Base-by-base conservation (phyloP, 1,140 invertebrate genomes). In the Drosophila orena region DNA sequence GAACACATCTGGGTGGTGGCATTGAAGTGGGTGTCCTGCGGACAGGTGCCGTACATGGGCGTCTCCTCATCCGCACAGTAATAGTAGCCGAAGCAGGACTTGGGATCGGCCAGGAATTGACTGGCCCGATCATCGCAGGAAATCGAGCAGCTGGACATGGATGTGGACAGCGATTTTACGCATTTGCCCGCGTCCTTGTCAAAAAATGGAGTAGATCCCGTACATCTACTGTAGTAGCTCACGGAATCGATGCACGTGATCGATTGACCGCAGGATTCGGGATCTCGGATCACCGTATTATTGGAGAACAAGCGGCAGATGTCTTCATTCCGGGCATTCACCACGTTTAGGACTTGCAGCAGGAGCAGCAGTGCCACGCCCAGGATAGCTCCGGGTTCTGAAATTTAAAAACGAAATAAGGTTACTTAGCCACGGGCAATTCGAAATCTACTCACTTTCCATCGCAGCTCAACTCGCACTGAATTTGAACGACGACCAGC, bases 31-130 rank as follows among this genome's bases (percentile, higher is more conserved):
- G 65, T 78, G 0, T 38, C 35, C 1, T 68, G 55, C 7, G 72
- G 60, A 46, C 90, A 91, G 3, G 20, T 60, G 50, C 90, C 85
- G 5, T 74, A 71, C 15, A 60, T 4, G 20, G 57, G 57, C 11
- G 66, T 72, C 22, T 71, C 40, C 30, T 75, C 46, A 11, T 64
- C 53, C 6, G 54, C 7, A 43, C 90, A 91, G 42, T 81, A 91
- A 10, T 84, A 91, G 30, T 79, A 88, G 14, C 84, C 88, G 5
- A 56, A 78, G 42, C 88, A 91, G 12, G 88, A 88, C 49, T 89
- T 84, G 1, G 81, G 88, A 61, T 91, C 88, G 5, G 55, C 50
- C 1, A 84, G 12, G n/a, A 78, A 91, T n/a, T 46, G 34, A 5
- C 4, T 44, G 1, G 42, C 22, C 14, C 49, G 12, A 11, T 57